Evolutionary conservation across 2,888 invertebrate species (phyloP).

Genomic region (Mimumesa dahlbomi): DNA sequence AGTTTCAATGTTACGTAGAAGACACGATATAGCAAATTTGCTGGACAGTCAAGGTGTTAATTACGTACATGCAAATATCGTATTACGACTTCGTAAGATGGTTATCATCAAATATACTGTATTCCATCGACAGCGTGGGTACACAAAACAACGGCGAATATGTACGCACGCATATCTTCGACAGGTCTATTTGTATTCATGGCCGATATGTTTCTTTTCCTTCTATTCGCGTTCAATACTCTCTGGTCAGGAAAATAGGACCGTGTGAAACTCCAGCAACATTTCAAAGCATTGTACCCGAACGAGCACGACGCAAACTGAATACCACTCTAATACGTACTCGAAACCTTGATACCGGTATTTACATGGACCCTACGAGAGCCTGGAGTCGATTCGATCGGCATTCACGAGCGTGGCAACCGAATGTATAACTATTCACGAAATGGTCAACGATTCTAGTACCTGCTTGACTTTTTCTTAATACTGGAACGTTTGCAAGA

Average conservation of each 20-base stretch:
- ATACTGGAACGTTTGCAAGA: too few species aligned
- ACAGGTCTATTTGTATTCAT: constrained; percentile 49
- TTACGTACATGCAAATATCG: too few species aligned
- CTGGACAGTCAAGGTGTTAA: too few species aligned
- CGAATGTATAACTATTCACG: constrained; percentile 65
- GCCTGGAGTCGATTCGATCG: constrained; percentile 63
- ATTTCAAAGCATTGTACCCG: constrained; percentile 62
- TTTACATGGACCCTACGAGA: constrained; percentile 55
- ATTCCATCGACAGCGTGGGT: too few species aligned
- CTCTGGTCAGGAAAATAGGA: constrained; percentile 39
- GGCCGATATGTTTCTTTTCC: constrained; percentile 35
- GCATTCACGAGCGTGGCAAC: constrained; percentile 65
- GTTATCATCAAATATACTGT: too few species aligned
- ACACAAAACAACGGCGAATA: constrained; percentile 11
- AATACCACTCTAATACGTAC: constrained; percentile 66
- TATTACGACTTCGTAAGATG: too few species aligned
- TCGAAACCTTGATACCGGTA: constrained; percentile 62
- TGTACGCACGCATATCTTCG: constrained; percentile 32
- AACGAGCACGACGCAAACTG: constrained; percentile 63
- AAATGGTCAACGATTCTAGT: constrained; percentile 56
- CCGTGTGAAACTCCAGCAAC: constrained; percentile 62
- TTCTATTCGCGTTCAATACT: constrained; percentile 52
- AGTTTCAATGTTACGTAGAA: too few species aligned
- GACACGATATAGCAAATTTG: too few species aligned
- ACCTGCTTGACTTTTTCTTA: constrained; percentile 49